These are phyloP conservation scores for Fulmarus glacialis DNA, from an alignment of 2,113 vertebrate species.

Conservation along the genomic window DNA sequence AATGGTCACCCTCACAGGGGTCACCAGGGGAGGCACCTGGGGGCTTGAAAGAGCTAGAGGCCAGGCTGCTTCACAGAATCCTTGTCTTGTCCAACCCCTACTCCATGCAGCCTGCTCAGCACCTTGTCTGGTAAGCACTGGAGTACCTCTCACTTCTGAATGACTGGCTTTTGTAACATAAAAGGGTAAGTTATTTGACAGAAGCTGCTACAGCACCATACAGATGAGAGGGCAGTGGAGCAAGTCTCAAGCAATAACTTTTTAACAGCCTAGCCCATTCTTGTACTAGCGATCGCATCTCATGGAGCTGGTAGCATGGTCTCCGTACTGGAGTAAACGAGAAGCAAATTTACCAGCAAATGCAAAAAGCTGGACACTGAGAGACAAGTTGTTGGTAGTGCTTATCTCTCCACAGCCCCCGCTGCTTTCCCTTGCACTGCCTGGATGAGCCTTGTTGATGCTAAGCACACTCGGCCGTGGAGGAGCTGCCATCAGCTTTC, in stretches of 20 bases:
- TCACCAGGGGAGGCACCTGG: neutral
- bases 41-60: neutral
- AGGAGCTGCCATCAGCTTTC: neutral
- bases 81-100: neutral
- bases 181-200: neutral
- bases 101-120: neutral
- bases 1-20: neutral
- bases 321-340: accelerated
- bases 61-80: neutral
- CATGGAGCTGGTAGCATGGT: neutral
- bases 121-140: neutral
- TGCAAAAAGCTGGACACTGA: neutral
- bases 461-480: neutral
- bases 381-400: neutral
- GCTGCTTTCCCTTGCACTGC: neutral
- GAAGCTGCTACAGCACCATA: neutral
- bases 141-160: neutral
- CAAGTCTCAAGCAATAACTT: neutral
- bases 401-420: too few relatives aligned
- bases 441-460: neutral
- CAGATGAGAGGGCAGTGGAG: neutral
- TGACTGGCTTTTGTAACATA: neutral
- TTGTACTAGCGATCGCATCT: neutral
- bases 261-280: neutral
- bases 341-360: neutral